Percentiles rank a stretch among this genome's conserved stretches.
Evolutionary conservation across 1,140 invertebrate species (phyloP).

Genomic region (Pomacea maculata): DNA sequence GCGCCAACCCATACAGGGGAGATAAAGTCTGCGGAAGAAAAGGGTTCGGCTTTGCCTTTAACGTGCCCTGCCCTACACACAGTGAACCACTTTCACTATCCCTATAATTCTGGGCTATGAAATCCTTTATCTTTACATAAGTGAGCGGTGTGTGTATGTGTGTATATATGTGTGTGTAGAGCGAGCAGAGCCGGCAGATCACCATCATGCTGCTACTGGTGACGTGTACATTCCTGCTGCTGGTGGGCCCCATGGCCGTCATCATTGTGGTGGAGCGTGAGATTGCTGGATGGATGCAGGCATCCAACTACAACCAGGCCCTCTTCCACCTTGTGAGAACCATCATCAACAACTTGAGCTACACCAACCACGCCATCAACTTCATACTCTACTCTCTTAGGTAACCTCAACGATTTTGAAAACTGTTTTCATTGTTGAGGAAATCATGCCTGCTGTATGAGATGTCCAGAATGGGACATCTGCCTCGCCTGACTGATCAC

Average conservation of each 20-base stretch:
- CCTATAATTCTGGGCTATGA: too few relatives aligned
- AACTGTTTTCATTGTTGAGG: too few relatives aligned
- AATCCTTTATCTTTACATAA: too few relatives aligned
- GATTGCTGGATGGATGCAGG: neutral
- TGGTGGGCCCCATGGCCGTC: constrained; percentile 13
- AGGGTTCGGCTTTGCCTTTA: too few relatives aligned
- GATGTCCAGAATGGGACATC: too few relatives aligned
- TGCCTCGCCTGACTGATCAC: too few relatives aligned
- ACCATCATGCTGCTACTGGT: constrained; percentile 23
- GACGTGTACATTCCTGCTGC: constrained; percentile 16
- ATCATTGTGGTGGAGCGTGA: constrained; percentile 19
- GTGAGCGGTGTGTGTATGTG: too few relatives aligned
- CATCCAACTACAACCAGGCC: constrained; percentile 10
- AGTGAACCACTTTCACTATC: too few relatives aligned
- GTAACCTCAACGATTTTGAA: neutral
- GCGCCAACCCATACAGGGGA: too few relatives aligned
- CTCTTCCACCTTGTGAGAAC: constrained; percentile 9
- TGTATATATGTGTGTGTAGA: neutral
- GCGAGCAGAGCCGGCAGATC: constrained; percentile 9
- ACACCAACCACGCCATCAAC: constrained; percentile 33
- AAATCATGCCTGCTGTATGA: too few relatives aligned
- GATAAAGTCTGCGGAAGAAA: too few relatives aligned
- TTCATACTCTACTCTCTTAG: constrained; percentile 26
- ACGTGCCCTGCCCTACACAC: too few relatives aligned
- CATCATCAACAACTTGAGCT: constrained; percentile 24